A percentile compares a stretch with the other conserved stretches of the same genome.
These are phyloP conservation scores for Linhomoeus sp. DNA, from an alignment of 2,888 invertebrate species.

Conservation along the genomic window DNA sequence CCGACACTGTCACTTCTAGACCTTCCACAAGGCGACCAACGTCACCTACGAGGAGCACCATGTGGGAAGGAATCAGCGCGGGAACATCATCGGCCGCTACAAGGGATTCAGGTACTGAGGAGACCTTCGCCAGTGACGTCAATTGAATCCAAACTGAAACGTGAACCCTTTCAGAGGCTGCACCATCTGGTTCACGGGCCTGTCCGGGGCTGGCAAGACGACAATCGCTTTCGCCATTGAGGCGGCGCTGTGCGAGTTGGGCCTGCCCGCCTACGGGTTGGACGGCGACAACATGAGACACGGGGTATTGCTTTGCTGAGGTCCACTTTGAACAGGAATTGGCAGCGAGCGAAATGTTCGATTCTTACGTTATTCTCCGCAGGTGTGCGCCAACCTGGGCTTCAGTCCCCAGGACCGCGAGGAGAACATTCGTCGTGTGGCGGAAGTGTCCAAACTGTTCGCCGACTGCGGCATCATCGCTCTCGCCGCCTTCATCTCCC, in stretches of 20 bases:
- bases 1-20: constrained; percentile 3
- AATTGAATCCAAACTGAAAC: no score
- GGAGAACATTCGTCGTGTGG: constrained; percentile 88
- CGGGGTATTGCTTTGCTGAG: constrained; percentile 45
- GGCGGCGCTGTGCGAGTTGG: constrained; percentile 67
- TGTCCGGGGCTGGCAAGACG: constrained; percentile 86
- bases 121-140: no score
- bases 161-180: no score
- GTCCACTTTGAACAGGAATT: no score
- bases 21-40: constrained; percentile 9
- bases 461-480: constrained; percentile 91
- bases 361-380: not conserved
- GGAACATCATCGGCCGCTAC: constrained; percentile 54
- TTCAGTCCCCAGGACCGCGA: constrained; percentile 80
- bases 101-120: no score
- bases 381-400: constrained; percentile 56
- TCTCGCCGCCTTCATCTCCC: constrained; percentile 90
- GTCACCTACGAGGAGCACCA: constrained; percentile 56
- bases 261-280: constrained; percentile 79
- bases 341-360: no score
- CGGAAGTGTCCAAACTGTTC: constrained; percentile 88
- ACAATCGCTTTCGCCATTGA: constrained; percentile 91
- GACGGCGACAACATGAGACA: constrained; percentile 95
- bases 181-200: constrained; percentile 61
- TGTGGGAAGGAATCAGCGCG: constrained; percentile 74